phyloP scores from a whole-genome alignment of 2,113 vertebrate genomes.

The Parus major region DNA sequence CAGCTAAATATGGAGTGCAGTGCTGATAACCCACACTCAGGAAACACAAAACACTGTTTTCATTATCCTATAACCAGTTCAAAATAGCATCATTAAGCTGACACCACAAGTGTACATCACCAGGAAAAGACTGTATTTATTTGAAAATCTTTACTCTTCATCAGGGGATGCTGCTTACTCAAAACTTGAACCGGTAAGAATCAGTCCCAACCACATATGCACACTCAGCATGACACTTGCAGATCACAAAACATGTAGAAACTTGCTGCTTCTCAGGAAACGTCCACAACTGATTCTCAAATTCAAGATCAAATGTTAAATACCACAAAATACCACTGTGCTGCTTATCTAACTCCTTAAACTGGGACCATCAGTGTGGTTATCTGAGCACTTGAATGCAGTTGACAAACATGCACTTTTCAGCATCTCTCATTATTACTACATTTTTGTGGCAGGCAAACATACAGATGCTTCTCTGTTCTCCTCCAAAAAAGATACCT shows the following conservation, averaged over 20 bases:
- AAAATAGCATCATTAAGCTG: background rate
- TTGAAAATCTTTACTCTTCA: background rate
- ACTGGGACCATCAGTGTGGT: background rate
- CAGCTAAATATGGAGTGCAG: background rate
- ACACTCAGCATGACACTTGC: background rate
- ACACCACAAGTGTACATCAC: background rate
- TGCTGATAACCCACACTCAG: background rate
- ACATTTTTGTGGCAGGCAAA: background rate
- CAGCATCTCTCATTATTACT: background rate
- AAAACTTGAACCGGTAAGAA: background rate
- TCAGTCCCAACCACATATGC: background rate
- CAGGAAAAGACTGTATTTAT: background rate
- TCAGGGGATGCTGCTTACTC: background rate
- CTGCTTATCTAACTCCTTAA: background rate
- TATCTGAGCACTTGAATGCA: background rate
- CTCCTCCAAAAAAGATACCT: background rate
- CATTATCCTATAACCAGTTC: background rate
- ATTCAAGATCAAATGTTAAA: background rate
- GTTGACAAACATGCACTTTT: background rate
- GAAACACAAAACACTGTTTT: background rate
- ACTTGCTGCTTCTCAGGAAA: background rate
- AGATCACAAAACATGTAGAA: background rate
- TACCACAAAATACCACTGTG: background rate
- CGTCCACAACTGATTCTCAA: background rate
- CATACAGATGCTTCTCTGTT: background rate